Evolutionary conservation across 2,888 invertebrate species (phyloP).

Genomic region (Sisyra terminalis): DNA sequence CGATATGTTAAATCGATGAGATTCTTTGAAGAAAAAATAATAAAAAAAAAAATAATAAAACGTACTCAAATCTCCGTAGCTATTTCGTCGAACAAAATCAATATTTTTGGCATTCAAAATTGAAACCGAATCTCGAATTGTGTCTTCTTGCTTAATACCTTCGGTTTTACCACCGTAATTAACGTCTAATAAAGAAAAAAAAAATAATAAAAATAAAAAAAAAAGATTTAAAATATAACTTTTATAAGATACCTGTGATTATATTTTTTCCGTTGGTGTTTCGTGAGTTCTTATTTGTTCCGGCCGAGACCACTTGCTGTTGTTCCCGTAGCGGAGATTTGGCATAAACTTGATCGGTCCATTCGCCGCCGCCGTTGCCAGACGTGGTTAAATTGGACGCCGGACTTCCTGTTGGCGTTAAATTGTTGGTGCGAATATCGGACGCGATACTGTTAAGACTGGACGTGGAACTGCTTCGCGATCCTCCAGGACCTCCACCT

Average conservation of each 20-base stretch:
- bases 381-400: constrained; percentile 23
- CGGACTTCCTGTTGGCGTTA: constrained; percentile 20
- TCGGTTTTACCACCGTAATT: constrained; percentile 9
- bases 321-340: constrained; percentile 33
- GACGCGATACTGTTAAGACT: constrained; percentile 38
- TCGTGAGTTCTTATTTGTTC: constrained; percentile 3
- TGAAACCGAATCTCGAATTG: constrained; percentile 27
- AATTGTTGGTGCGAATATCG: constrained; percentile 25
- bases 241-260: constrained; percentile 13
- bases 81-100: constrained; percentile 55
- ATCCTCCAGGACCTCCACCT: constrained; percentile 31
- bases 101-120: constrained; percentile 35
- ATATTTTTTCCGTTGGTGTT: constrained; percentile 6
- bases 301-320: constrained; percentile 19
- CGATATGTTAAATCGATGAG: too few relatives aligned
- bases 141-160: constrained; percentile 21
- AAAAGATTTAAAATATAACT: neutral
- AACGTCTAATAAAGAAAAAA: constrained; percentile 2
- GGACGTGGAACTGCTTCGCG: constrained; percentile 47
- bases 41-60: constrained; percentile 16
- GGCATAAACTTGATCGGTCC: constrained; percentile 6
- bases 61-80: constrained; percentile 58
- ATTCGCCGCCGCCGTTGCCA: constrained; percentile 4
- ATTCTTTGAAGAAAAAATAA: constrained; percentile 4
- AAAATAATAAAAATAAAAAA: neutral